Evolutionary conservation across 2,888 invertebrate genomes (phyloP).

Genomic region (Laothoe populi): DNA sequence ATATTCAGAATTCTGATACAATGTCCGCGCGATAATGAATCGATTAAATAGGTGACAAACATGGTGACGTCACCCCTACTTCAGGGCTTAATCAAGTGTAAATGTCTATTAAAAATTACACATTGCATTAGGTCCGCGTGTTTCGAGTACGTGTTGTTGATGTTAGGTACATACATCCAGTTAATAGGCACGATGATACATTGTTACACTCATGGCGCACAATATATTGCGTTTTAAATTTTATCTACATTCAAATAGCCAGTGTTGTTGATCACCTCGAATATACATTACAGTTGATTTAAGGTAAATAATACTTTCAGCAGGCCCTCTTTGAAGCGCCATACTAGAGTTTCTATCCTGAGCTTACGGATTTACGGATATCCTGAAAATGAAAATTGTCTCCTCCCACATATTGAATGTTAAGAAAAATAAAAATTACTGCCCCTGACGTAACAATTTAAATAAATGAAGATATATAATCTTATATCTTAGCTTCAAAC

Average conservation of each 20-base stretch:
- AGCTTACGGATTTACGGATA: background rate
- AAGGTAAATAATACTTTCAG: background rate
- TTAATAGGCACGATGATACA: constrained; percentile 39
- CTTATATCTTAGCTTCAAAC: too few species aligned
- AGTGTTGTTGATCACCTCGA: constrained; percentile 35
- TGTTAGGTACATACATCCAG: constrained; percentile 24
- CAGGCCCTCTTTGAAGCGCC: background rate
- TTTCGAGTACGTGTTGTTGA: constrained; percentile 37
- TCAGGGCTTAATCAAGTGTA: constrained; percentile 54
- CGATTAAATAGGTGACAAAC: constrained; percentile 48
- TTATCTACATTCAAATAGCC: constrained; percentile 45
- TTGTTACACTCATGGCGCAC: constrained; percentile 43
- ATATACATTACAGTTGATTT: constrained; percentile 31
- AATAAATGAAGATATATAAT: too few species aligned
- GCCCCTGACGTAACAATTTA: too few species aligned
- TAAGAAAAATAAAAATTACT: too few species aligned
- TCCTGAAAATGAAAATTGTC: too few species aligned
- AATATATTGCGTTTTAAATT: constrained; percentile 44
- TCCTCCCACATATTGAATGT: background rate
- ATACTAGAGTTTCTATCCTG: background rate
- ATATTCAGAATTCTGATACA: background rate
- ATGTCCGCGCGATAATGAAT: background rate
- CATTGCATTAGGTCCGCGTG: constrained; percentile 52
- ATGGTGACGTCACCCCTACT: constrained; percentile 50
- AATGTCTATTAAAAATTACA: constrained; percentile 54